Evolutionary conservation across 2,888 invertebrate genomes (phyloP), one percentile per base, ranked within the genome.

Genomic region (Torymus tubicola): DNA sequence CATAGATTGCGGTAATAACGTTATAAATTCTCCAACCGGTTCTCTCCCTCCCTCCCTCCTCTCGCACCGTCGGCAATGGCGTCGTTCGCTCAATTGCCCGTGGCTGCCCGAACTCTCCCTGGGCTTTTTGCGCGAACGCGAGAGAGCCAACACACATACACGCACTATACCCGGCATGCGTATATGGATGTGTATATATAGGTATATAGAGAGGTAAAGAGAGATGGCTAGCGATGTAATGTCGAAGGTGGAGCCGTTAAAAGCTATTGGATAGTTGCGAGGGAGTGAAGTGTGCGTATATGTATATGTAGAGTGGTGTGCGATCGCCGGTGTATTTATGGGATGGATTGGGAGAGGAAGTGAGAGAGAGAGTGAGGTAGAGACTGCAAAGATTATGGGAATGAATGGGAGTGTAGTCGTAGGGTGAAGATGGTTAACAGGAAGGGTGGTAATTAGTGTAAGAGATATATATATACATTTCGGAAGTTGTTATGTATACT

Each of bases 1-100:
- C 65, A 80, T 78, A 71, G 65, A 80, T 82, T 73, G 73, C 55
- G 58, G 69, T 80, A 80, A 80, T 77, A 82, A 80, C 73, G 60
- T 71, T 70, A 69, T 80, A 73, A 77, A 77, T 80, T 73, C 21
- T 73, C 21, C 21, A 21, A 21, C 65, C 12, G 55, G 53, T 24
- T 50, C 31, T 21, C 14, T 21, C 50, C 50, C 52, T 10, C 50
- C 50, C 42, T 58, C 53, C 13, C 14, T 21, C 50, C 55, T 50
- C 21, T 68, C 64, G 67, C 71, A 78, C n/a, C n/a, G n/a, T n/a
- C n/a, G n/a, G 42, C 42, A 78, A 72, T 72, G 71, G 71, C 78
- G 74, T 24, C 71, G 61, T 50, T 69, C 60, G 73, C 55, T 73
- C 81, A 74, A 81, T 78, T 73, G 78, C 68, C 80, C 80, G 72